A percentile compares a stretch with the other conserved stretches of the same genome.
Evolutionary conservation across 2,113 vertebrate species (phyloP).

Genomic region (Neodon shergylaensis): DNA sequence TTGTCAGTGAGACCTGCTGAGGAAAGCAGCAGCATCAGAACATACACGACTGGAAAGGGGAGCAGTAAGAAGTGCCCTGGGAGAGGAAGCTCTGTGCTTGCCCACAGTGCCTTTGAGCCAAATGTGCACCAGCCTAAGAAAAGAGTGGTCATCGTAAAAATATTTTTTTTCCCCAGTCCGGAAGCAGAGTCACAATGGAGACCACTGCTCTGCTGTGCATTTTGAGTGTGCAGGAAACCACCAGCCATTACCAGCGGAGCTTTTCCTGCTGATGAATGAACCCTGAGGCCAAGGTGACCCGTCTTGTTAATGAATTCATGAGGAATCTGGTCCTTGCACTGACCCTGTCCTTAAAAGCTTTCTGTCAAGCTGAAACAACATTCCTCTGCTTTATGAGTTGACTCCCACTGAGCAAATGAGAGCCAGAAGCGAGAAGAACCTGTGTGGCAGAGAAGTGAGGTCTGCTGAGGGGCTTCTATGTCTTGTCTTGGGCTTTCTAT

Average conservation of each 20-base stretch:
- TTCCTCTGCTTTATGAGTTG: constrained; percentile 55
- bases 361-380: constrained; percentile 51
- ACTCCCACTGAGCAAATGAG: constrained; percentile 56
- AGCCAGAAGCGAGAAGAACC: not conserved
- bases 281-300: constrained; percentile 65
- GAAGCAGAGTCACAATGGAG: constrained; percentile 80
- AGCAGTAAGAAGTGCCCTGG: not conserved
- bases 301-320: constrained; percentile 69
- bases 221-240: constrained; percentile 81
- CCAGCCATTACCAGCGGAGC: constrained; percentile 76
- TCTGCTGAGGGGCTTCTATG: not conserved
- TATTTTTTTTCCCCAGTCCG: constrained; percentile 82
- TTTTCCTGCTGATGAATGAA: constrained; percentile 83
- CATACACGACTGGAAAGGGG: constrained; percentile 64
- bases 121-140: constrained; percentile 61
- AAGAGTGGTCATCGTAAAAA: constrained; percentile 79
- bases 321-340: constrained; percentile 62
- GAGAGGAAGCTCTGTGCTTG: not conserved
- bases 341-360: constrained; percentile 62
- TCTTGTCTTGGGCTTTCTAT: not conserved
- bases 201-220: constrained; percentile 70
- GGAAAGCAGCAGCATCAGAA: constrained; percentile 50
- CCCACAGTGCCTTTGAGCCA: constrained; percentile 49
- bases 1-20: constrained; percentile 67
- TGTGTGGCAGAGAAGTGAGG: not conserved